Evolutionary conservation across 2,113 vertebrate genomes (phyloP), one percentile per base, ranked within the genome.

Genomic region (Psilopogon haemacephalus): DNA sequence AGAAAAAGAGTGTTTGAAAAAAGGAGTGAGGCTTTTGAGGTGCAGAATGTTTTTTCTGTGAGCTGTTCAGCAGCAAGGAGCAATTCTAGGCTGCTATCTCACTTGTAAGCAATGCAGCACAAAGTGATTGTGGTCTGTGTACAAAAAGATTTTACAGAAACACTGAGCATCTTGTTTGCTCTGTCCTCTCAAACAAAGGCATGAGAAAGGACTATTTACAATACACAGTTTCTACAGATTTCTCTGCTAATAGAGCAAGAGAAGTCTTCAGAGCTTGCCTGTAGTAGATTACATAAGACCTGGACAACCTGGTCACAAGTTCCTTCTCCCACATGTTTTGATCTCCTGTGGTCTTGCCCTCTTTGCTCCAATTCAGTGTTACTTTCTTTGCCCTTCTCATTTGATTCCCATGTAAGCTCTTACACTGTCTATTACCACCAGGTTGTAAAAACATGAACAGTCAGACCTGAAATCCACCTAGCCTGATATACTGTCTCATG

Each of bases 151-250:
- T 81, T 44, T 63, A 33, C 38, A 72, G 54, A 56, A 74, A 44
- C 46, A 73, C 71, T 64, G 38, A 95, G 71, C 65, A 59, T 46
- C n/a, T 30, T 87, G 37, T 88, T 89, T 77, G 40, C 58, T 95
- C 62, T 54, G 40, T 59, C 58, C 72, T 85, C 86, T 94, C 81
- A 50, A 96, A 73, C 40, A 89, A 92, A 89, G 14, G 35, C 15
- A 7, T 76, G 37, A 73, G 32, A 65, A 40, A 5, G 6, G 17
- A 42, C 32, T 92, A 28, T 59, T 82, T 69, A 33, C 82, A 79
- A 72, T 58, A 14, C 17, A 30, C 3, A 11, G 5, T 32, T 87
- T 54, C 46, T 79, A n/a, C 33, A 56, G 23, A 44, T 90, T 92
- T 81, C 33, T 74, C 48, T 88, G 33, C 28, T 38, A 40, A 58